Evolutionary conservation across 2,113 vertebrate genomes (phyloP).

Genomic region (Centrocercus urophasianus): DNA sequence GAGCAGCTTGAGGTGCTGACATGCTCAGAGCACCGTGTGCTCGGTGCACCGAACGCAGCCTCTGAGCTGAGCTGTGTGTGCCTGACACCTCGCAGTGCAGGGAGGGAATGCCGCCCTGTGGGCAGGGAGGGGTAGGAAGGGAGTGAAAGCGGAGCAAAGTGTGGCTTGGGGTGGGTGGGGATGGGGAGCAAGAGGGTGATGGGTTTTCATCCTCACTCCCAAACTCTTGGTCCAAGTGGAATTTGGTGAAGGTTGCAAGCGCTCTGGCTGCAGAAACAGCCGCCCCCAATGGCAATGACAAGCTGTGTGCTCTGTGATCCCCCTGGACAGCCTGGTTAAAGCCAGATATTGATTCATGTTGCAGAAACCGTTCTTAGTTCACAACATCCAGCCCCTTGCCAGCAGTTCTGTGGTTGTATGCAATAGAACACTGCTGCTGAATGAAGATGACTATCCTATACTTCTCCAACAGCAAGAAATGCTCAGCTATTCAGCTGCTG

Average conservation of each 20-base stretch:
- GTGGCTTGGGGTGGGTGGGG: not conserved
- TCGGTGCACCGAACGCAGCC: rapidly evolving
- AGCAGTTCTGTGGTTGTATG: not conserved
- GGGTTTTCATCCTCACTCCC: not conserved
- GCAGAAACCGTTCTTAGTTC: not conserved
- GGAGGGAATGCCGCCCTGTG: not conserved
- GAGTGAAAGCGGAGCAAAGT: not conserved
- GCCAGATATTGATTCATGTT: not conserved
- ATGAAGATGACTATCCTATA: not conserved
- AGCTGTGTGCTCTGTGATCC: rapidly evolving
- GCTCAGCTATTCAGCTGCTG: not conserved
- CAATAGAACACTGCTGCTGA: not conserved
- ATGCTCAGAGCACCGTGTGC: not conserved
- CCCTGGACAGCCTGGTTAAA: not conserved
- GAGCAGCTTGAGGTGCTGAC: not conserved
- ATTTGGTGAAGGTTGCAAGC: not conserved
- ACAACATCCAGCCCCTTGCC: not conserved
- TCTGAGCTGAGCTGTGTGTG: not conserved
- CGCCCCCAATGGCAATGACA: not conserved
- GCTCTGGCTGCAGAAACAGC: not conserved
- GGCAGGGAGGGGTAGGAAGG: not conserved
- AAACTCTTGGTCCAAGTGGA: not conserved
- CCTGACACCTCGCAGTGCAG: not conserved
- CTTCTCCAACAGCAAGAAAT: not conserved
- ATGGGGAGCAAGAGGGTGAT: not conserved